Conservation (phyloP, 1,140 invertebrate genomes). For the Drosophila rhopaloa region DNA sequence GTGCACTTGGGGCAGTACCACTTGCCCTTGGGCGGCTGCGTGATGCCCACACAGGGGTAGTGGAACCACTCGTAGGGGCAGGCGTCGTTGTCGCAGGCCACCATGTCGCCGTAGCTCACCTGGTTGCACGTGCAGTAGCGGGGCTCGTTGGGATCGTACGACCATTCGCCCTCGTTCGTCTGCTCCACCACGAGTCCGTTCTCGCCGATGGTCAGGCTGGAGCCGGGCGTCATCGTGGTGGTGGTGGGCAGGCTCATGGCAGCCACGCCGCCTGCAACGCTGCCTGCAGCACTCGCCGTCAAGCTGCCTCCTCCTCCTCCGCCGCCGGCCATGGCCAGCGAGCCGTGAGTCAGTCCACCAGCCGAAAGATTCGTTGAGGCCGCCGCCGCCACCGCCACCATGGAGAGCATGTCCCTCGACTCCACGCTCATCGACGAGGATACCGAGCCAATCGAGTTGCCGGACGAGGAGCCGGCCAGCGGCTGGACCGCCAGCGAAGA, state of each 20-base stretch:
- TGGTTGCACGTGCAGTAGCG: slow-evolving; percentile 99
- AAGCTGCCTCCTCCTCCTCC: background rate
- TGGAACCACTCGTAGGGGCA: slow-evolving; percentile 99
- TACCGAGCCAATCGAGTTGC: slow-evolving; percentile 58
- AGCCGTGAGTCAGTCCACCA: background rate
- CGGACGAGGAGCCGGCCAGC: slow-evolving; percentile 42
- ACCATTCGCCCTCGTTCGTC: slow-evolving; percentile 89
- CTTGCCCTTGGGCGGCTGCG: slow-evolving; percentile 97
- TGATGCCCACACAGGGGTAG: slow-evolving; percentile 98
- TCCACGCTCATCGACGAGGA: slow-evolving; percentile 68
- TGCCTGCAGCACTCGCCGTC: background rate
- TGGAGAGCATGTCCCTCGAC: slow-evolving; percentile 61
- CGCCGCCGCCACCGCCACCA: slow-evolving; percentile 1
- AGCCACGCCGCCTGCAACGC: slow-evolving; percentile 19
- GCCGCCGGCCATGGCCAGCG: slow-evolving; percentile 13
- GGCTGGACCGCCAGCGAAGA: slow-evolving; percentile 34
- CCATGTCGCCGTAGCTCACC: slow-evolving; percentile 99
- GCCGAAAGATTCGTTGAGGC: slow-evolving; percentile 12
- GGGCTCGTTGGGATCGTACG: slow-evolving; percentile 96
- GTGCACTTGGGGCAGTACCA: slow-evolving; percentile 99
- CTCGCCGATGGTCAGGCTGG: slow-evolving; percentile 66
- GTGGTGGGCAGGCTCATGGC: slow-evolving; percentile 16
- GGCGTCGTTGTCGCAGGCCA: slow-evolving; percentile 98
- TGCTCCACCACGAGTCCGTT: slow-evolving; percentile 85
- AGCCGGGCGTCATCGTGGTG: slow-evolving; percentile 24